phyloP scores from a whole-genome alignment of 2,113 vertebrate species.

The Eupsittula cactorum region DNA sequence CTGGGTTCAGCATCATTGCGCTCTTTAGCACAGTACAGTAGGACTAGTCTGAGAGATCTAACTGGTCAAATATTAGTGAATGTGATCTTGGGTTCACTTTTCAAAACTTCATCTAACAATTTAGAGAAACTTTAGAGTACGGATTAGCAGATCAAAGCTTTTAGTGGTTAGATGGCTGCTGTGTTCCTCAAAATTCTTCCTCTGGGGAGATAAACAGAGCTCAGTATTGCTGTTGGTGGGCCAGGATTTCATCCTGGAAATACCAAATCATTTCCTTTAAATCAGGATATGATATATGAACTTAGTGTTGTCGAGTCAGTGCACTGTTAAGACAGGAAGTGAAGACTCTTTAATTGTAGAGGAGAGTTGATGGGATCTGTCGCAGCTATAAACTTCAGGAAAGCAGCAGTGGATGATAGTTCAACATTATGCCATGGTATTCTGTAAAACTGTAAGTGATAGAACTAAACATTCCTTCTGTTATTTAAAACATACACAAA shows the following conservation, averaged over 20 bases:
- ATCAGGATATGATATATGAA: conserved; percentile 50
- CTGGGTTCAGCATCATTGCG: background rate
- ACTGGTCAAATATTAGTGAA: background rate
- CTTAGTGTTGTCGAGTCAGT: background rate
- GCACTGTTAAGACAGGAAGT: conserved; percentile 8
- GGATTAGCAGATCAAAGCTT: background rate
- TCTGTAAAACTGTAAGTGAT: background rate
- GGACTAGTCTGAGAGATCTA: background rate
- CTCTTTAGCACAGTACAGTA: background rate
- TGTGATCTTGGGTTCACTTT: background rate
- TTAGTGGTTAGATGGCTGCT: background rate
- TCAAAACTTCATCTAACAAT: background rate
- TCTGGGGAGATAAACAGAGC: background rate
- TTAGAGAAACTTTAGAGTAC: background rate
- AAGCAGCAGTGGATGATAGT: background rate
- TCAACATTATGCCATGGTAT: background rate
- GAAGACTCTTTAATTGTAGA: conserved; percentile 12
- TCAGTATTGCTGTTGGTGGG: background rate
- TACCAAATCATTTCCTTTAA: conserved; percentile 46
- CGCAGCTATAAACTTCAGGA: background rate
- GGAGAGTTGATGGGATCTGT: conserved; percentile 7
- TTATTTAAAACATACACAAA: conserved; percentile 34
- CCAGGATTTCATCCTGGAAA: conserved; percentile 55
- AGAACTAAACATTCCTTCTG: conserved; percentile 30
- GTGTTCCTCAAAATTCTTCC: conserved; percentile 1